Evolutionary conservation across 2,888 invertebrate species (phyloP).

Genomic region (Cephus pygmeus): DNA sequence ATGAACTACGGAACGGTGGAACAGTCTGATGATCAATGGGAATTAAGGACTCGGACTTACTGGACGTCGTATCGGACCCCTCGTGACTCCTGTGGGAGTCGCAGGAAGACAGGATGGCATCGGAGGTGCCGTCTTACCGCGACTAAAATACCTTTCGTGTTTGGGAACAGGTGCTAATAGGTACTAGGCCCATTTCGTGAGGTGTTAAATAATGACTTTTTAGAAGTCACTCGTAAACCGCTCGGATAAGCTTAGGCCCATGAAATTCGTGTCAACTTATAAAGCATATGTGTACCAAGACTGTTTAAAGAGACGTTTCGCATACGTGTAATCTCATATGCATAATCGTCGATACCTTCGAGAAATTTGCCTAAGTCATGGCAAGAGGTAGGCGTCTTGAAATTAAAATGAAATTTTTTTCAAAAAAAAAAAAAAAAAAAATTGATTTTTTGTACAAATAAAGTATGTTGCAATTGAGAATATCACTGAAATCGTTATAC

Average conservation of each 20-base stretch:
- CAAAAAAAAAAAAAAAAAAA: not conserved
- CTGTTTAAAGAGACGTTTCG: not conserved
- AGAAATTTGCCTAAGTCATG: not conserved
- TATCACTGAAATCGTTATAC: not conserved
- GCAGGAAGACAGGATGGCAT: not conserved
- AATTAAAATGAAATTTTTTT: not conserved
- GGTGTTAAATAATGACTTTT: conserved; percentile 48
- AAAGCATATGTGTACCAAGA: not conserved
- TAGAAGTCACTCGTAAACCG: conserved; percentile 21
- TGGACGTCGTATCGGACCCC: not conserved
- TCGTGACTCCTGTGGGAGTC: not conserved
- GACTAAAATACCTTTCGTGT: conserved; percentile 23
- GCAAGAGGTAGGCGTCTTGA: not conserved
- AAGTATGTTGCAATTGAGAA: not conserved
- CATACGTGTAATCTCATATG: not conserved
- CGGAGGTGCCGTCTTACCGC: not conserved
- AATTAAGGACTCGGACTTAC: not conserved
- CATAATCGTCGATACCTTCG: not conserved
- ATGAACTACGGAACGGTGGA: not conserved
- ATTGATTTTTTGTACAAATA: not conserved
- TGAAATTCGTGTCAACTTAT: conserved; percentile 6
- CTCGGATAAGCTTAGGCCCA: not conserved
- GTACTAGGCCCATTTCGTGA: conserved; percentile 30
- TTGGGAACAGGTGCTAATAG: conserved; percentile 36
- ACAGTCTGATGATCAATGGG: not conserved